These are phyloP conservation scores for Lordiphosa fenestrarum DNA, from an alignment of 2,888 invertebrate genomes.

Conservation along the genomic window DNA sequence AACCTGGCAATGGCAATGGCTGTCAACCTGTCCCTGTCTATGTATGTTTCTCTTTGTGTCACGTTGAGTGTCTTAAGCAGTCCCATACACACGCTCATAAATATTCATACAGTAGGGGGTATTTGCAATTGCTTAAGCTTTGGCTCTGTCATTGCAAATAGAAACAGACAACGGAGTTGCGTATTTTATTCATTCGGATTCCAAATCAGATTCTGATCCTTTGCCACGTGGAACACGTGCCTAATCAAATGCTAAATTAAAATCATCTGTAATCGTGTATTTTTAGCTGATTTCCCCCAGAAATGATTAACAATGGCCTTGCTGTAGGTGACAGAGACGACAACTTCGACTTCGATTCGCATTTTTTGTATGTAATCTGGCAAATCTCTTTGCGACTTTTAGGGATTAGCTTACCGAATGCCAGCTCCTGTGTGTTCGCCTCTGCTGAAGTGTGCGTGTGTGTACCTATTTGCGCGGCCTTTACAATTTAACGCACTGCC, in stretches of 20 bases:
- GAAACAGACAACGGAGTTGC: conserved; percentile 32
- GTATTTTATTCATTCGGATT: conserved; percentile 20
- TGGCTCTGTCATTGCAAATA: conserved; percentile 58
- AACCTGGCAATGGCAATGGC: conserved; percentile 38
- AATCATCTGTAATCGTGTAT: conserved; percentile 56
- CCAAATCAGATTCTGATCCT: conserved; percentile 5
- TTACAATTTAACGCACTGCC: conserved; percentile 72
- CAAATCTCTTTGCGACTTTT: conserved; percentile 66
- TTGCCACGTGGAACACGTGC: conserved; percentile 49
- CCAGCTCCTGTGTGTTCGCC: conserved; percentile 26
- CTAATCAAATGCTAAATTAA: conserved; percentile 69
- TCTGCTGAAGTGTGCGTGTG: conserved; percentile 10
- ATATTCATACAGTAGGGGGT: conserved; percentile 59
- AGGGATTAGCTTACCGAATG: conserved; percentile 62
- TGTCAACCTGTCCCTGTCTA: conserved; percentile 9
- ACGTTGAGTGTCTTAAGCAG: conserved; percentile 56
- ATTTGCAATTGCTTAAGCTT: conserved; percentile 63
- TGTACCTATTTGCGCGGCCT: conserved; percentile 52
- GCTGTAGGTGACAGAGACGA: conserved; percentile 9
- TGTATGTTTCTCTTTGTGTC: conserved; percentile 1
- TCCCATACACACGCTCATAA: conserved; percentile 51
- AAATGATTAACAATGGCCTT: conserved; percentile 49
- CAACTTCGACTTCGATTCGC: conserved; percentile 34
- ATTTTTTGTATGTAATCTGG: conserved; percentile 50
- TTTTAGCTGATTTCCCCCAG: conserved; percentile 44